These are phyloP conservation scores for Tenualosa thibaudeaui DNA, from an alignment of 2,797 vertebrate species.

Conservation along the genomic window DNA sequence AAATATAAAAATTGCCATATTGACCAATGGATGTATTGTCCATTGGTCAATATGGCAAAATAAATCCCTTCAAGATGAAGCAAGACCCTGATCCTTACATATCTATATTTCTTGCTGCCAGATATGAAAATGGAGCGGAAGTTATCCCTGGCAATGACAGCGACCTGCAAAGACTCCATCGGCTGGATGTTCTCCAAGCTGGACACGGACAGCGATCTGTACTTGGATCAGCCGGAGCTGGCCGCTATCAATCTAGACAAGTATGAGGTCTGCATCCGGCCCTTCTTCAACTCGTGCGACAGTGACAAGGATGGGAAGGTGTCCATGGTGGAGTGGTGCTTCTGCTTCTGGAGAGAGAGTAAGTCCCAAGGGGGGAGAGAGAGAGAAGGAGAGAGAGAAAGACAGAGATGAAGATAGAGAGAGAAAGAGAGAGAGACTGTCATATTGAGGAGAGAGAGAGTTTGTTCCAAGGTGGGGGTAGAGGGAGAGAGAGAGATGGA, in stretches of 20 bases:
- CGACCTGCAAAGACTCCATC: conserved; percentile 97
- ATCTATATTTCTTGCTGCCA: background rate
- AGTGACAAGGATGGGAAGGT: conserved; percentile 91
- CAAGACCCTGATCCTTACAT: too few species aligned
- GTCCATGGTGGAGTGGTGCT: conserved; percentile 94
- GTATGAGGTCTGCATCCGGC: conserved; percentile 95
- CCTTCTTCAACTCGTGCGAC: conserved; percentile 99
- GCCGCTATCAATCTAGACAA: conserved; percentile 97
- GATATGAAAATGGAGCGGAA: conserved; percentile 52
- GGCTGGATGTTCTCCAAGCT: conserved; percentile 98
- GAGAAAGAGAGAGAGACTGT: background rate
- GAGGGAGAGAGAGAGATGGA: background rate
- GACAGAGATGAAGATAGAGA: background rate
- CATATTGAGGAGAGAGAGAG: background rate
- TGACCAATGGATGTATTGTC: too few species aligned
- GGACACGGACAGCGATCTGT: conserved; percentile 91
- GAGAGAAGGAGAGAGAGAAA: conserved; percentile 45
- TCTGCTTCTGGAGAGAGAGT: conserved; percentile 99
- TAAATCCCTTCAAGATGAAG: too few species aligned
- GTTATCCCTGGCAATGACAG: conserved; percentile 68
- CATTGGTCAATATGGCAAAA: too few species aligned
- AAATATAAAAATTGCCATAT: too few species aligned
- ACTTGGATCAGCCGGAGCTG: conserved; percentile 90
- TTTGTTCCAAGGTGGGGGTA: background rate
- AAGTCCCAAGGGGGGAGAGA: conserved; percentile 88